These are phyloP conservation scores for Cantharis nigra DNA, from an alignment of 2,888 invertebrate species.

Conservation along the genomic window DNA sequence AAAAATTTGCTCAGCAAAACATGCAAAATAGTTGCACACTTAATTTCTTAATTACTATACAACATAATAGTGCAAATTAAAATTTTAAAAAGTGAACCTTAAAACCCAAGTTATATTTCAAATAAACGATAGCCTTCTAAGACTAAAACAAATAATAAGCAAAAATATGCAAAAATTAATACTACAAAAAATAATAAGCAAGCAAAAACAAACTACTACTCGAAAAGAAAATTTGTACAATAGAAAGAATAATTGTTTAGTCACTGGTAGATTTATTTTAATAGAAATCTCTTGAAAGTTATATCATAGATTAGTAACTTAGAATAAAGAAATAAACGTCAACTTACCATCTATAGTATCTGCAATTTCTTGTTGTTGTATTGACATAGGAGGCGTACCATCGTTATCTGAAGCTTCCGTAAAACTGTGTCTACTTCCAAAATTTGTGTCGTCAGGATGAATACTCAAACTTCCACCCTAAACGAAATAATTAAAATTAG, in stretches of 20 bases:
- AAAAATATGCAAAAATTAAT: not conserved
- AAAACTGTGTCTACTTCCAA: conserved; percentile 66
- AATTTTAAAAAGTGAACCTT: not conserved
- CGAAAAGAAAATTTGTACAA: not conserved
- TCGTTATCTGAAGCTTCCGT: conserved; percentile 65
- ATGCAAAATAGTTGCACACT: not conserved
- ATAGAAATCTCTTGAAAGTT: not conserved
- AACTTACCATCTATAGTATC: conserved; percentile 78
- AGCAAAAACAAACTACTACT: not conserved
- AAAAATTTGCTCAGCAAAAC: not conserved
- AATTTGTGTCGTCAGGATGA: conserved; percentile 62
- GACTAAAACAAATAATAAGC: not conserved
- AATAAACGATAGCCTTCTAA: not conserved
- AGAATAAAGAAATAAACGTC: not conserved
- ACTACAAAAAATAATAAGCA: not conserved
- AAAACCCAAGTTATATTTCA: not conserved
- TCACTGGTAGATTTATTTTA: not conserved
- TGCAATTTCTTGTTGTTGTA: conserved; percentile 71
- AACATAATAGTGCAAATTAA: not conserved
- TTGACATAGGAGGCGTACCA: conserved; percentile 61
- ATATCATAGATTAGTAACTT: not conserved
- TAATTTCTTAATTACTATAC: not conserved
- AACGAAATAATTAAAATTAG: not conserved
- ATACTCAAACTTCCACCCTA: conserved; percentile 58
- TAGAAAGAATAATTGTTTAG: not conserved